phyloP scores from a whole-genome alignment of 2,113 vertebrate genomes.

The Rhadina sibilatrix region DNA sequence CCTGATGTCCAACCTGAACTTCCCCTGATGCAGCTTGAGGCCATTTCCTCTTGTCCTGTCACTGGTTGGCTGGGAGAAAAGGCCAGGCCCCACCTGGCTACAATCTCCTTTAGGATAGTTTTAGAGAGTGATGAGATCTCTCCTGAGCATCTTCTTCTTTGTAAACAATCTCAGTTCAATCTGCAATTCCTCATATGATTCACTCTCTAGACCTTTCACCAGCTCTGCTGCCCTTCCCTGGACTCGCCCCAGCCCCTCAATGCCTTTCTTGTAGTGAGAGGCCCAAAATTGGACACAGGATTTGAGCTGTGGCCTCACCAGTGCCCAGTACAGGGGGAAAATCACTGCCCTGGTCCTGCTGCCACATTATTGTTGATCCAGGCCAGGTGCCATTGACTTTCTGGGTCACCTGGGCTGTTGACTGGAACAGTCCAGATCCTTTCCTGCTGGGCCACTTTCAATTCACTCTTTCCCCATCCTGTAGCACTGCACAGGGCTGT shows the following conservation, averaged over 20 bases:
- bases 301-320: not conserved
- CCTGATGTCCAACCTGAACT: not conserved
- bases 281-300: not conserved
- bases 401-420: not conserved
- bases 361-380: not conserved
- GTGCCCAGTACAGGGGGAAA: not conserved
- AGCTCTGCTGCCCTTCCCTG: not conserved
- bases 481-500: not conserved
- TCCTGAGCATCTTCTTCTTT: not conserved
- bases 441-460: rapidly evolving
- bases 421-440: not conserved
- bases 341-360: not conserved
- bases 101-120: not conserved
- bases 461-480: not conserved
- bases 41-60: not conserved
- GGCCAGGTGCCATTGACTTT: not conserved
- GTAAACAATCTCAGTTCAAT: not conserved
- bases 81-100: too few relatives aligned
- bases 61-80: not conserved
- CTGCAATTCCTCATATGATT: not conserved
- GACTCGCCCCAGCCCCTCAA: not conserved
- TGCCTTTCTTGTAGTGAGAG: not conserved
- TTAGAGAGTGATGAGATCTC: not conserved
- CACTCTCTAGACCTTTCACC: not conserved
- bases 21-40: not conserved